Percentiles rank a stretch among this genome's conserved stretches.
Conservation (phyloP, 2,113 vertebrate species). For the Axis porcinus region DNA sequence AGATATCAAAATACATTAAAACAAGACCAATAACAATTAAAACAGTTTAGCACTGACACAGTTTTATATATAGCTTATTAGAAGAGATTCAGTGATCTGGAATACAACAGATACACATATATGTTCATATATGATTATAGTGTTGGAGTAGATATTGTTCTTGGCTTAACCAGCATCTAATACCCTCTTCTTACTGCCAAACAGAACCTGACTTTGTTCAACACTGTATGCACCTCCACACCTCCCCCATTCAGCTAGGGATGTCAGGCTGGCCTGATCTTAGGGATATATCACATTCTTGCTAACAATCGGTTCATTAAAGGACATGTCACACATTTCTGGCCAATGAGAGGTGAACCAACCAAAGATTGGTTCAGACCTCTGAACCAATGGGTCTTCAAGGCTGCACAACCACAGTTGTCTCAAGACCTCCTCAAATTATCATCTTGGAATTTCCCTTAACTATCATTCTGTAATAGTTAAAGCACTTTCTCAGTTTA, state of each 20-base stretch:
- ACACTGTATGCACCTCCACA: not conserved
- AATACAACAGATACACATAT: not conserved
- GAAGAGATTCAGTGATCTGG: not conserved
- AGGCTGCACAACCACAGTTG: not conserved
- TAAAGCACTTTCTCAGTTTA: not conserved
- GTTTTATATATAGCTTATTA: not conserved
- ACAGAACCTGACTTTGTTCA: not conserved
- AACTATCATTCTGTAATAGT: not conserved
- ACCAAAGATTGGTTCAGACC: no score
- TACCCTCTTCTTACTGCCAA: not conserved
- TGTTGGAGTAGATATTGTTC: not conserved
- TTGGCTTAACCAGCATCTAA: not conserved
- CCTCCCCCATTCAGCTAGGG: not conserved
- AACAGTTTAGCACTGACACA: not conserved
- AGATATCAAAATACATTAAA: not conserved
- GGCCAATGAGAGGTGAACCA: not conserved
- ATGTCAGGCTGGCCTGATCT: not conserved
- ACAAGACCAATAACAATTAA: not conserved
- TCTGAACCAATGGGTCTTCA: no score
- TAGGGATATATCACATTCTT: not conserved
- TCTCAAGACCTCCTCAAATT: not conserved
- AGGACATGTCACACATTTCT: not conserved
- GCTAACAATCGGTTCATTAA: not conserved
- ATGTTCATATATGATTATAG: not conserved
- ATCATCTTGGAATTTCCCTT: not conserved